A percentile compares a stretch with the other conserved stretches of the same genome.
These are phyloP conservation scores for Globia sparganii DNA, from an alignment of 2,888 invertebrate genomes.

Conservation along the genomic window DNA sequence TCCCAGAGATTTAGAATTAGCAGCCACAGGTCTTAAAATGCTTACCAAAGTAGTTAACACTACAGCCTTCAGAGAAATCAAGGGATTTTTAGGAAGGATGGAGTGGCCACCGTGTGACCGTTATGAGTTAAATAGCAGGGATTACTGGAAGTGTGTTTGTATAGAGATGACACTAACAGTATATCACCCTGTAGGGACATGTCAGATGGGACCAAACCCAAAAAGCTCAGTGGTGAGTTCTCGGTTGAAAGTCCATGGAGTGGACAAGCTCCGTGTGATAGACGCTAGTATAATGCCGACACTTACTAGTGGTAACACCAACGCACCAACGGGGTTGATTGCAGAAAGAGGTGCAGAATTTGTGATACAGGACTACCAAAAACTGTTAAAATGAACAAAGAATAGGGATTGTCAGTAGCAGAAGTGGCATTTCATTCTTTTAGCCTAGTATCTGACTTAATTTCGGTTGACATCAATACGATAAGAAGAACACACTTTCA, in stretches of 20 bases:
- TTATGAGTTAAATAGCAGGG: constrained; percentile 69
- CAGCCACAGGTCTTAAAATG: constrained; percentile 75
- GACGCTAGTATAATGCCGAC: constrained; percentile 95
- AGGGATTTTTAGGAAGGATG: constrained; percentile 69
- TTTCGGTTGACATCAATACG: background rate
- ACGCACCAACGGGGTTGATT: constrained; percentile 95
- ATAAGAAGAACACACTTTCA: background rate
- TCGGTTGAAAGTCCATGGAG: constrained; percentile 91
- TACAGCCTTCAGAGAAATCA: constrained; percentile 41
- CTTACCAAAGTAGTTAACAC: constrained; percentile 72
- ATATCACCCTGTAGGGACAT: constrained; percentile 93
- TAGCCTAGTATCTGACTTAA: background rate
- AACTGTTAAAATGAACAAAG: background rate
- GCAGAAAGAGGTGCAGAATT: constrained; percentile 94
- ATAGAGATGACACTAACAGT: constrained; percentile 87
- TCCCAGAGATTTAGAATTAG: constrained; percentile 85
- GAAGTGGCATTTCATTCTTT: background rate
- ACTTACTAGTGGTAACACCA: constrained; percentile 94
- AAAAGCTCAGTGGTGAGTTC: constrained; percentile 85
- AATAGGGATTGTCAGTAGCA: background rate
- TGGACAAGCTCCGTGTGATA: constrained; percentile 92
- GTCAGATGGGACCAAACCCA: constrained; percentile 89
- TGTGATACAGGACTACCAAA: constrained; percentile 88
- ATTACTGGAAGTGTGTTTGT: constrained; percentile 78
- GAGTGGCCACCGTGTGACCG: constrained; percentile 72